Conservation (phyloP, 2,888 invertebrate species). For the Liposcelis brunnea region DNA sequence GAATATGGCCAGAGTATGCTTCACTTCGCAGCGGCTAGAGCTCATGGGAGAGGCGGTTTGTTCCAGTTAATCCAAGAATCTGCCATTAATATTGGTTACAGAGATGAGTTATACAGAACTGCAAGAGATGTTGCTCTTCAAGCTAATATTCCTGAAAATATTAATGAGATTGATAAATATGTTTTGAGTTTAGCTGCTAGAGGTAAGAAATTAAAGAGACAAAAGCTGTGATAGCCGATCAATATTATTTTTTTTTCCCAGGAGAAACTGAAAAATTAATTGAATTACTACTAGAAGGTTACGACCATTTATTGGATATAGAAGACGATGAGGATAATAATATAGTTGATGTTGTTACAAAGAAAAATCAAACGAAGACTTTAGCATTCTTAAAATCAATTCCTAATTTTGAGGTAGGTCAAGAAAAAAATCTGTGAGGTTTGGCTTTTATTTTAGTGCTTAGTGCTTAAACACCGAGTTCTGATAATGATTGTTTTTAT, state of each 20-base stretch:
- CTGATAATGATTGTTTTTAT: constrained; percentile 12
- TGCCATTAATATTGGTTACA: constrained; percentile 58
- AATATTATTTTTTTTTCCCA: constrained; percentile 20
- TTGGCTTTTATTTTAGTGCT: too few species aligned
- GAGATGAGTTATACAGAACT: constrained; percentile 75
- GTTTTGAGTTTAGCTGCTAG: constrained; percentile 58
- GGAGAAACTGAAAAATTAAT: constrained; percentile 47
- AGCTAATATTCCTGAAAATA: constrained; percentile 60
- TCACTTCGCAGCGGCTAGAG: constrained; percentile 71
- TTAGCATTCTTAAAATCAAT: constrained; percentile 52
- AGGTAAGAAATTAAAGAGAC: constrained; percentile 36
- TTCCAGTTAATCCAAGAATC: constrained; percentile 65
- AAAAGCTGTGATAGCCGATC: too few species aligned
- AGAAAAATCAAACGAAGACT: constrained; percentile 48
- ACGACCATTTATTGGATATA: constrained; percentile 70
- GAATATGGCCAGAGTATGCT: constrained; percentile 81
- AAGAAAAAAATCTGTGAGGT: background rate
- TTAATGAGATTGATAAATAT: constrained; percentile 64
- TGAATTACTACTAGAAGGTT: constrained; percentile 60
- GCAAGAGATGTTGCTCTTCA: constrained; percentile 72
- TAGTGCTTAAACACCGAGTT: background rate
- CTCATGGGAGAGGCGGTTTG: constrained; percentile 63
- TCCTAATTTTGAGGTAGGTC: constrained; percentile 52
- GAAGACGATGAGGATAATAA: constrained; percentile 50
- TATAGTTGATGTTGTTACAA: constrained; percentile 50